Percentiles rank a stretch among this genome's conserved stretches.
phyloP scores from a whole-genome alignment of 2,113 vertebrate genomes.

The Phaetusa simplex region DNA sequence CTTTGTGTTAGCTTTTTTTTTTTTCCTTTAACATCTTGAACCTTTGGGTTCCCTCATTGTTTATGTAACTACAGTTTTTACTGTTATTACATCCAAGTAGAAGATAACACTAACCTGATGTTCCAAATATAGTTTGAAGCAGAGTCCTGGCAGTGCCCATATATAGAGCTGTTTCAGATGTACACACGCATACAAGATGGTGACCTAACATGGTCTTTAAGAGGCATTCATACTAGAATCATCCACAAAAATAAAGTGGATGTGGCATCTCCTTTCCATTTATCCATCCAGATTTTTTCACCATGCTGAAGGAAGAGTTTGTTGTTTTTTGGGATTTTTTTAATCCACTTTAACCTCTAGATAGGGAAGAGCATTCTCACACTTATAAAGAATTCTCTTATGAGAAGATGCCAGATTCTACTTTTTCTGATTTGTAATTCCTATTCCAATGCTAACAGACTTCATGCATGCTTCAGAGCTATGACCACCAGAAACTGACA shows the following conservation, averaged over 20 bases:
- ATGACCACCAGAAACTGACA: conserved; percentile 98
- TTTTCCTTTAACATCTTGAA: not conserved
- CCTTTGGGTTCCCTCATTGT: not conserved
- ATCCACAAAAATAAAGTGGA: not conserved
- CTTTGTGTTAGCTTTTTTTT: not conserved
- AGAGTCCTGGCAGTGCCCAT: not conserved
- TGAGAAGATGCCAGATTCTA: not conserved
- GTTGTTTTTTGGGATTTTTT: not conserved
- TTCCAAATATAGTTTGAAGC: not conserved
- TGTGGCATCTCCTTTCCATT: not conserved
- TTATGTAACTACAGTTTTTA: not conserved
- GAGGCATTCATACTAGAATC: not conserved
- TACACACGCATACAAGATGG: no score
- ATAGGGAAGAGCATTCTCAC: not conserved
- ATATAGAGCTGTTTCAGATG: not conserved
- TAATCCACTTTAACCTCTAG: not conserved
- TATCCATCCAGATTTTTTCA: not conserved
- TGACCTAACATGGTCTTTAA: not conserved
- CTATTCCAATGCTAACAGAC: not conserved
- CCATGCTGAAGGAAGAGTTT: not conserved
- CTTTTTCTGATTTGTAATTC: not conserved
- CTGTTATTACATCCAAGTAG: not conserved
- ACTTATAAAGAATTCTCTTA: not conserved
- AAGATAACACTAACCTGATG: not conserved
- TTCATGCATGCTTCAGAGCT: not conserved